Conservation (phyloP, 1,140 invertebrate genomes). For the Drosophila tristis region DNA sequence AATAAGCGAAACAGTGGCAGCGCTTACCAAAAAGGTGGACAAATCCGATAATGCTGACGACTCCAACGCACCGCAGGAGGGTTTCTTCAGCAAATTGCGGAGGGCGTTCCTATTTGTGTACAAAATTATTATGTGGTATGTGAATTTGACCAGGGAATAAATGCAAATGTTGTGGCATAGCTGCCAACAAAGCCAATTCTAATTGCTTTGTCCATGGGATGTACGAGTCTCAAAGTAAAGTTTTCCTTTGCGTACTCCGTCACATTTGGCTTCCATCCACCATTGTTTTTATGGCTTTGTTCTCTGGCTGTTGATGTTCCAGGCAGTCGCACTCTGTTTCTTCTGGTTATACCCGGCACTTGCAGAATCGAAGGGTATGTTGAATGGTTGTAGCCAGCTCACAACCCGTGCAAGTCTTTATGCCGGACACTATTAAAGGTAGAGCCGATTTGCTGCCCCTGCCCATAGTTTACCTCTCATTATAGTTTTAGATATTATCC, state of each 20-base stretch:
- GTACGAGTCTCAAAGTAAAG: not conserved
- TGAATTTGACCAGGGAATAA: not conserved
- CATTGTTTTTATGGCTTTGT: constrained; percentile 38
- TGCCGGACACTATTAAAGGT: no score
- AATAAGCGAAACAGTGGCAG: no score
- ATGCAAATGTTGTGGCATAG: constrained; percentile 5
- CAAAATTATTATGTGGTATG: constrained; percentile 7
- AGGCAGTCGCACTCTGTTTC: constrained; percentile 40
- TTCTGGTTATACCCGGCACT: not conserved
- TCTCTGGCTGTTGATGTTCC: constrained; percentile 59
- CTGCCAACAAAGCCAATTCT: not conserved
- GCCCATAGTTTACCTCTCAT: no score
- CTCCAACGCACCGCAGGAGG: no score
- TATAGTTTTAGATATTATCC: no score
- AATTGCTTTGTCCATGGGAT: not conserved
- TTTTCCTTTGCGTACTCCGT: not conserved
- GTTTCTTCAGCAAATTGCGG: not conserved
- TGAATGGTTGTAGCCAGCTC: no score
- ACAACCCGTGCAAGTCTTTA: no score
- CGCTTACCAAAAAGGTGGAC: no score
- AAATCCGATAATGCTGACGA: not conserved
- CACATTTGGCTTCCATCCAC: not conserved
- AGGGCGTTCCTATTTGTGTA: not conserved
- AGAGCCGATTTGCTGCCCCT: not conserved
- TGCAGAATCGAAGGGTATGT: no score